Evolutionary conservation across 2,797 vertebrate genomes (phyloP), one percentile per base, ranked within the genome.

Genomic region (Myripristis murdjan): DNA sequence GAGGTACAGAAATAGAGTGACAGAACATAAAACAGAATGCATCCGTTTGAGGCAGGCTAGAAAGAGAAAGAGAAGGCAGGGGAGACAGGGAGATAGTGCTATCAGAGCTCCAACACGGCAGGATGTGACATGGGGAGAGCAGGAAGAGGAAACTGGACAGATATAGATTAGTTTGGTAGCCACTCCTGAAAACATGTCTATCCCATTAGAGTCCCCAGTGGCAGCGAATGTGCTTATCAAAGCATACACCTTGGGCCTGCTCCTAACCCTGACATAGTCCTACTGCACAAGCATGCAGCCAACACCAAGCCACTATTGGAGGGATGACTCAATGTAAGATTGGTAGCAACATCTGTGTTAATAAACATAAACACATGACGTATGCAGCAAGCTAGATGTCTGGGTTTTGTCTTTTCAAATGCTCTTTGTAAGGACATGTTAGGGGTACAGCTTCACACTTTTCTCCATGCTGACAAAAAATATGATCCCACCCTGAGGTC

Each of bases 101-200:
- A 90, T 89, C 91, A 82, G 67, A 81, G 76, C 79, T 81, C 53
- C 68, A 77, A 86, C 77, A 90, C 60, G 76, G 68, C 91, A 93
- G 92, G 91, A 93, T 83, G 90, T 87, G 87, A 88, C 86, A 86
- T 71, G 73, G 53, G 64, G 87, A 77, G 84, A 88, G 78, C 90
- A 92, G 89, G 90, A 93, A 91, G 74, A 81, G 91, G 91, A 90
- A 92, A 80, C 86, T 67, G 90, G 85, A 87, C 87, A 81, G 87
- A 91, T 90, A 91, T 89, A 92, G 91, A 92, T 86, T 82, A 35
- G 85, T 82, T 81, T 79, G 69, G 78, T 52, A 33, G 81, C 67
- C 20, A 61, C 82, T 78, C 65, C 73, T 80, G 78, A 83, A 89
- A 89, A 89, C 85, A 87, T 61, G 79, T 61, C 75, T 84, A 56